These are phyloP conservation scores for Lysiphlebus fabarum DNA, from an alignment of 1,140 invertebrate species.

Conservation along the genomic window DNA sequence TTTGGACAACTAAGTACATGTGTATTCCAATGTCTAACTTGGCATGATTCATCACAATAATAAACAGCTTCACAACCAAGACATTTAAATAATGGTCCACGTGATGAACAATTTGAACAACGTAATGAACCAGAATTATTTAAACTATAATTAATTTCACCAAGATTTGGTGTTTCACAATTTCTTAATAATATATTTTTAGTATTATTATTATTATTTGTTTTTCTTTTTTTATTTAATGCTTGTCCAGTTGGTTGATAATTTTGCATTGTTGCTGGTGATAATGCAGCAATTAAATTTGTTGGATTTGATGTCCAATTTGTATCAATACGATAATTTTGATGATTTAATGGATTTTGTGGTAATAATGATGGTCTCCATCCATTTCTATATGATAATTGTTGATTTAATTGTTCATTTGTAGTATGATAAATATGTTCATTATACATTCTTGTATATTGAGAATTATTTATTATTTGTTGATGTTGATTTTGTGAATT, in stretches of 20 bases:
- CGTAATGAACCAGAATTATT: conserved; percentile 26
- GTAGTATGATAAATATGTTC: too few species aligned
- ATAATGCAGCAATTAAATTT: conserved; percentile 16
- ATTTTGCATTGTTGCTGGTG: conserved; percentile 16
- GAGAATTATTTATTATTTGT: too few species aligned
- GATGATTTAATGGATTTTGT: background rate
- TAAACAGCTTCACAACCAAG: conserved; percentile 42
- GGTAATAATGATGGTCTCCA: conserved; percentile 13
- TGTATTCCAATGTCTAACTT: conserved; percentile 43
- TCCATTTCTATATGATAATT: conserved; percentile 6
- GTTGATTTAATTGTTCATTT: conserved; percentile 2
- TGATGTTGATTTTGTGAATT: background rate
- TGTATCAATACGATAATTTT: conserved; percentile 11
- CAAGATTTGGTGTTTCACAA: conserved; percentile 41
- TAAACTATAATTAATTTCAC: conserved; percentile 34
- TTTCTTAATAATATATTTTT: conserved; percentile 21
- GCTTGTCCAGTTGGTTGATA: background rate
- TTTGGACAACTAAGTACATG: conserved; percentile 45
- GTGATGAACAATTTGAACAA: conserved; percentile 39
- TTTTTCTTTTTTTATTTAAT: background rate
- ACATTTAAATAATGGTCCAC: conserved; percentile 42
- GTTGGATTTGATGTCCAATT: conserved; percentile 20
- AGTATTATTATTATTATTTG: conserved; percentile 8
- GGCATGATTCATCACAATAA: conserved; percentile 48
- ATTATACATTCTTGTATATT: too few species aligned